A percentile compares a stretch with the other conserved stretches of the same genome.
These are phyloP conservation scores for Antennarius maculatus DNA, from an alignment of 2,797 vertebrate species.

Conservation along the genomic window DNA sequence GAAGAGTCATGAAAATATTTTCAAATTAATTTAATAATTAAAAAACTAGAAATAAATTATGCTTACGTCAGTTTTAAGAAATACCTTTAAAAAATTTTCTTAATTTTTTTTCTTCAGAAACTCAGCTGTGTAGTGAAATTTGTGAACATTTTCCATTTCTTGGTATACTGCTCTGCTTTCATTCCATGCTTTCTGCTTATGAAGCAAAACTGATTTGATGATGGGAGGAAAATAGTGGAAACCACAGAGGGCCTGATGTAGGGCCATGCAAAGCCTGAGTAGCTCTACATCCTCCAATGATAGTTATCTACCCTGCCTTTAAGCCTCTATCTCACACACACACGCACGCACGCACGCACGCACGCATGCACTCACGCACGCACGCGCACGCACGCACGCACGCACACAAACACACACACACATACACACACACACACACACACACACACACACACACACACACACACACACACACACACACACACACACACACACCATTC, in stretches of 20 bases:
- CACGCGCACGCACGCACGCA: too few species aligned
- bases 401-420: too few species aligned
- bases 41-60: conserved; percentile 5
- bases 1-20: not conserved
- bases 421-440: too few species aligned
- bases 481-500: conserved; percentile 36
- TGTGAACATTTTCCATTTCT: conserved; percentile 60
- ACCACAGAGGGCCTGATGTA: conserved; percentile 79
- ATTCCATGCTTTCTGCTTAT: conserved; percentile 73
- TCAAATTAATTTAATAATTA: not conserved
- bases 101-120: conserved; percentile 7
- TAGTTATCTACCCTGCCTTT: conserved; percentile 78
- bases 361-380: too few species aligned
- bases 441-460: too few species aligned
- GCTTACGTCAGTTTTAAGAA: not conserved
- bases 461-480: conserved; percentile 1
- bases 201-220: conserved; percentile 77
- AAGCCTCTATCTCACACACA: conserved; percentile 49
- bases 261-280: conserved; percentile 68
- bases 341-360: not conserved
- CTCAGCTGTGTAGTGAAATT: conserved; percentile 34
- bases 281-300: conserved; percentile 76
- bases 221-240: conserved; percentile 75
- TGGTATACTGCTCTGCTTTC: conserved; percentile 57
- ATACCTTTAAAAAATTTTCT: not conserved